These are phyloP conservation scores for Timema cristinae DNA, from an alignment of 2,888 invertebrate genomes.

Conservation along the genomic window DNA sequence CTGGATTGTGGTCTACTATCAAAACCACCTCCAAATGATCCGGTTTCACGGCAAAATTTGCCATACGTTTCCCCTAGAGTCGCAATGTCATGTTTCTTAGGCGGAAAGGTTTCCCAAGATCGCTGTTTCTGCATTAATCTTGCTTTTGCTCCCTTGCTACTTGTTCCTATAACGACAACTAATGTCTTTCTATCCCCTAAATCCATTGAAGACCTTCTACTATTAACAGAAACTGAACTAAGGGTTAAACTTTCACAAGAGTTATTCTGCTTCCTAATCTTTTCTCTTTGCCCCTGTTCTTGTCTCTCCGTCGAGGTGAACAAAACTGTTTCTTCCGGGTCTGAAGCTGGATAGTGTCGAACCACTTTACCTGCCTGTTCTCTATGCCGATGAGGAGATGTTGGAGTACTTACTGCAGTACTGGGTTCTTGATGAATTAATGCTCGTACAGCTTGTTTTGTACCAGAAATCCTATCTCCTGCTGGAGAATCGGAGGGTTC, in stretches of 20 bases:
- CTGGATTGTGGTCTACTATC: constrained; percentile 30
- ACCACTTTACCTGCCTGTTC: constrained; percentile 36
- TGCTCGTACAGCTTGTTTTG: constrained; percentile 44
- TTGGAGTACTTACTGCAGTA: constrained; percentile 31
- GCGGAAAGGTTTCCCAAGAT: constrained; percentile 61
- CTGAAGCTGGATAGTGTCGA: constrained; percentile 54
- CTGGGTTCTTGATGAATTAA: constrained; percentile 45
- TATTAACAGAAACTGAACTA: constrained; percentile 50
- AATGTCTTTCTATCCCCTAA: constrained; percentile 52
- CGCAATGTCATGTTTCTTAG: constrained; percentile 42
- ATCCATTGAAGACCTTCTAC: constrained; percentile 50
- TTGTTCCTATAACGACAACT: constrained; percentile 49
- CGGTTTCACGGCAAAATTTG: constrained; percentile 39
- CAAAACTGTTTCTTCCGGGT: constrained; percentile 53
- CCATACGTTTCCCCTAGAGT: constrained; percentile 27
- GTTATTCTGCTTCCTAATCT: constrained; percentile 42
- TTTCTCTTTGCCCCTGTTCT: constrained; percentile 33
- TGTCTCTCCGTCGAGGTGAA: constrained; percentile 43
- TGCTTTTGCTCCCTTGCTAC: constrained; percentile 30
- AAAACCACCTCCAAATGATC: constrained; percentile 40
- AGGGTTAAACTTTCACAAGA: constrained; percentile 53
- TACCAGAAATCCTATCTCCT: constrained; percentile 17
- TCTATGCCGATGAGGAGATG: constrained; percentile 29
- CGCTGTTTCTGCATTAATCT: constrained; percentile 55
- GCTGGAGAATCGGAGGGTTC: constrained; percentile 45